A percentile compares a stretch with the other conserved stretches of the same genome.
These are phyloP conservation scores for Polyommatus icarus DNA, from an alignment of 2,888 invertebrate species.

Conservation along the genomic window DNA sequence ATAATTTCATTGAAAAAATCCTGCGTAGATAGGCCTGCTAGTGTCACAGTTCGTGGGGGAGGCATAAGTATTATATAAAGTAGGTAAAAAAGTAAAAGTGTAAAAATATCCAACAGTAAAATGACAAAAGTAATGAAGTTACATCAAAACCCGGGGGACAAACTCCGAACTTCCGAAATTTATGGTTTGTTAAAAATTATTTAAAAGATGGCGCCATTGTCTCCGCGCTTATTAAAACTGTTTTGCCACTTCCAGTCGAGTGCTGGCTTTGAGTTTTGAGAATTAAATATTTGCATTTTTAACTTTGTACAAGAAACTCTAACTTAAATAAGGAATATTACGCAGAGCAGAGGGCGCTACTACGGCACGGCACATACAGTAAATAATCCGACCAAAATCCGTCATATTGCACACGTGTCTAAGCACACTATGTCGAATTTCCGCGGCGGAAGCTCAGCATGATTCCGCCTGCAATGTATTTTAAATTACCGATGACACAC, in stretches of 20 bases:
- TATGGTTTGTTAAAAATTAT: slow-evolving; percentile 15
- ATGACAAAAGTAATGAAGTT: slow-evolving; percentile 13
- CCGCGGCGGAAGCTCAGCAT: too few relatives aligned
- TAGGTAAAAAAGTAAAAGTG: neutral
- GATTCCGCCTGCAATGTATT: too few relatives aligned
- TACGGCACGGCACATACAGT: too few relatives aligned
- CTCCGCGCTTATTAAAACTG: neutral
- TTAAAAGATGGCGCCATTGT: slow-evolving; percentile 9
- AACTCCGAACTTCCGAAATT: neutral
- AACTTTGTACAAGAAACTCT: neutral
- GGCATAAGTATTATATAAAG: neutral
- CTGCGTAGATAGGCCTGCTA: too few relatives aligned
- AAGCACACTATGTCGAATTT: too few relatives aligned
- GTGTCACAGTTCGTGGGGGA: too few relatives aligned
- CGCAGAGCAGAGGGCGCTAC: too few relatives aligned
- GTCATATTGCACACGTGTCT: too few relatives aligned
- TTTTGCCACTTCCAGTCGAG: neutral
- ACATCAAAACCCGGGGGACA: neutral
- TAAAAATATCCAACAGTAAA: neutral
- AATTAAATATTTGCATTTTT: neutral
- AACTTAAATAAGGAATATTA: too few relatives aligned
- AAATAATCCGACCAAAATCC: too few relatives aligned
- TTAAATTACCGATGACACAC: too few relatives aligned
- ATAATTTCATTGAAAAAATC: too few relatives aligned
- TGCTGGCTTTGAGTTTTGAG: neutral